phyloP scores from a whole-genome alignment of 1,140 invertebrate species.

The Rhagoletis zephyria region DNA sequence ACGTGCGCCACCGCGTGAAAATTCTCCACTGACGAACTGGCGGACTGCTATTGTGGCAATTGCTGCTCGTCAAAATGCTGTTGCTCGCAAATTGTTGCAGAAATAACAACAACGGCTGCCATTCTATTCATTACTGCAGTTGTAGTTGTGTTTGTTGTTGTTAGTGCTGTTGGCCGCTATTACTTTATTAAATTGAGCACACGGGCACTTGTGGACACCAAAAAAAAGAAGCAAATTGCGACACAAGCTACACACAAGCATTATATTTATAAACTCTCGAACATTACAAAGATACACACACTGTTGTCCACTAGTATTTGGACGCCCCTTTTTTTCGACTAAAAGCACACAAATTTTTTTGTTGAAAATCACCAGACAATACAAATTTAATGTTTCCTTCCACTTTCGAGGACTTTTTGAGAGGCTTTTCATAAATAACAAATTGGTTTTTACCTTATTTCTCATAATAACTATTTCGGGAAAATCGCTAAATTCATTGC shows the following conservation, averaged over 20 bases:
- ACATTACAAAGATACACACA: too few relatives aligned
- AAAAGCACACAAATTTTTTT: too few relatives aligned
- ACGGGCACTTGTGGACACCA: conserved; percentile 9
- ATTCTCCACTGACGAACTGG: neutral
- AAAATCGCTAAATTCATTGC: too few relatives aligned
- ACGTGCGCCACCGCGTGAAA: neutral
- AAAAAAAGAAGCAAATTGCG: neutral
- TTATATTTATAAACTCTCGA: too few relatives aligned
- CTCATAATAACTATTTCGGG: too few relatives aligned
- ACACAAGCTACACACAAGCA: neutral
- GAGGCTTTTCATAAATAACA: too few relatives aligned
- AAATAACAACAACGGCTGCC: neutral
- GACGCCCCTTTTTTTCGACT: too few relatives aligned
- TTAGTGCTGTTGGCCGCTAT: neutral
- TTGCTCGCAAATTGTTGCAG: conserved; percentile 31
- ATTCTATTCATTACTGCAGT: neutral
- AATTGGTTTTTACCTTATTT: too few relatives aligned
- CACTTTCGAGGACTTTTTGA: too few relatives aligned
- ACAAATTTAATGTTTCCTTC: too few relatives aligned
- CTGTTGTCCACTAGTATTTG: too few relatives aligned
- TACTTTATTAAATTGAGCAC: conserved; percentile 28
- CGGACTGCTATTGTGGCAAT: conserved; percentile 5
- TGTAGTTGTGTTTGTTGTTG: neutral
- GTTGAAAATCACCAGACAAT: too few relatives aligned
- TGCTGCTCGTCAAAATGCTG: neutral